Percentiles rank a stretch among this genome's conserved stretches.
phyloP scores from a whole-genome alignment of 2,888 invertebrate species.

The Griposia aprilina region DNA sequence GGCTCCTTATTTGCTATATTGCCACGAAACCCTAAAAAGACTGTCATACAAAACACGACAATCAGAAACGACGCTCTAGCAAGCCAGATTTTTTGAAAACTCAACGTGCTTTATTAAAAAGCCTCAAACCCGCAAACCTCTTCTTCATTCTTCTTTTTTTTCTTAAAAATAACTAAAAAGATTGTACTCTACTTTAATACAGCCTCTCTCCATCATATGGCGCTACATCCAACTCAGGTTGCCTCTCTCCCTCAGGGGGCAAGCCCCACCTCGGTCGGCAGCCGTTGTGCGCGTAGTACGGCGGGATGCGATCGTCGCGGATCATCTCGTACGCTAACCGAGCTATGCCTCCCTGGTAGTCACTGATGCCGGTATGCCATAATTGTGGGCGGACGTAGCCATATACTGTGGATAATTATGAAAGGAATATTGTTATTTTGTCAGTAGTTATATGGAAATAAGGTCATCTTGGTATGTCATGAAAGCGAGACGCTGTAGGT shows the following conservation, averaged over 20 bases:
- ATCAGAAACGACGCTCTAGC: too few relatives aligned
- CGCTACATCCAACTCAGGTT: conserved; percentile 82
- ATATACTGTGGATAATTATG: conserved; percentile 71
- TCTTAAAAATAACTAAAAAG: neutral
- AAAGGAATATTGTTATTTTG: conserved; percentile 1
- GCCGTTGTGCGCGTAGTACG: conserved; percentile 82
- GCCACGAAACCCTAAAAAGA: neutral
- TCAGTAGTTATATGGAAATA: neutral
- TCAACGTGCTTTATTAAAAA: neutral
- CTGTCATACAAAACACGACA: too few relatives aligned
- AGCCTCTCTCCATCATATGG: conserved; percentile 85
- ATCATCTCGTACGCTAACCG: conserved; percentile 85
- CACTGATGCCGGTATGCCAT: conserved; percentile 82
- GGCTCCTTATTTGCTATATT: too few relatives aligned
- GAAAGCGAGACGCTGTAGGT: neutral
- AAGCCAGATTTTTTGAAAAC: too few relatives aligned
- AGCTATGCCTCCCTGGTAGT: conserved; percentile 83
- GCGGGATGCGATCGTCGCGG: conserved; percentile 81
- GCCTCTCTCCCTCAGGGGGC: conserved; percentile 83
- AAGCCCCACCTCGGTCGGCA: conserved; percentile 82
- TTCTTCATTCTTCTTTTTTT: neutral
- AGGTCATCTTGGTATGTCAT: neutral
- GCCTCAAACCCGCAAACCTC: too few relatives aligned
- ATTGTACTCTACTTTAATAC: conserved; percentile 70
- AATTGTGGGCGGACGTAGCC: conserved; percentile 81